Percentiles rank a stretch among this genome's conserved stretches.
Conservation (phyloP, 2,888 invertebrate genomes). For the Adineta ricciae region DNA sequence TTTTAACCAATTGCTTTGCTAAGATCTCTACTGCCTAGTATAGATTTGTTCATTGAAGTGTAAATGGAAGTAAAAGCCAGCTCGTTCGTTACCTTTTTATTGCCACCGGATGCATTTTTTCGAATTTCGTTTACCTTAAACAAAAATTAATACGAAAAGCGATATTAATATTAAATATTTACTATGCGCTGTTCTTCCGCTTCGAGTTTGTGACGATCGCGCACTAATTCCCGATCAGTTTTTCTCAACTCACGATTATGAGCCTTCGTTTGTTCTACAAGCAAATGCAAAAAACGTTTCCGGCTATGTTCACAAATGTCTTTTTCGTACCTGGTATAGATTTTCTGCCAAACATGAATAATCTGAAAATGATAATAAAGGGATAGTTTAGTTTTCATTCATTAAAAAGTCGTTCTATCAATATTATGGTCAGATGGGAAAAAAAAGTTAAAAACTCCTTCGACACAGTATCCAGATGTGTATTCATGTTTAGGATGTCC, state of each 20-base stretch:
- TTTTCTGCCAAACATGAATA: background rate
- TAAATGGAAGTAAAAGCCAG: background rate
- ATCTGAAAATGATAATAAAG: background rate
- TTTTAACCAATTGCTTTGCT: conserved; percentile 75
- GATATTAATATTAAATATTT: background rate
- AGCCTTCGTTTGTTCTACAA: background rate
- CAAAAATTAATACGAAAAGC: background rate
- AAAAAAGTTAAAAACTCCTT: background rate
- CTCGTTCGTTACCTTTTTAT: background rate
- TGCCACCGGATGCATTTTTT: background rate
- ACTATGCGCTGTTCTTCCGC: conserved; percentile 2
- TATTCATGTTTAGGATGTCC: background rate
- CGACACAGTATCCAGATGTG: background rate
- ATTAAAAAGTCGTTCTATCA: no score
- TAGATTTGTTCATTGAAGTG: no score
- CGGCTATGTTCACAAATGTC: no score
- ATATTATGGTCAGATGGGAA: background rate
- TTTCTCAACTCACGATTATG: background rate
- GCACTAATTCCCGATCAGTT: background rate
- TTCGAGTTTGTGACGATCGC: conserved; percentile 2
- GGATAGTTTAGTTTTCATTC: no score
- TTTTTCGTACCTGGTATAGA: background rate
- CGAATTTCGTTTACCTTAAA: background rate
- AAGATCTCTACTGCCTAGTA: conserved; percentile 55
- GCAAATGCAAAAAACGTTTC: no score